phyloP scores from a whole-genome alignment of 2,113 vertebrate species.

The Oxyruncus cristatus region DNA sequence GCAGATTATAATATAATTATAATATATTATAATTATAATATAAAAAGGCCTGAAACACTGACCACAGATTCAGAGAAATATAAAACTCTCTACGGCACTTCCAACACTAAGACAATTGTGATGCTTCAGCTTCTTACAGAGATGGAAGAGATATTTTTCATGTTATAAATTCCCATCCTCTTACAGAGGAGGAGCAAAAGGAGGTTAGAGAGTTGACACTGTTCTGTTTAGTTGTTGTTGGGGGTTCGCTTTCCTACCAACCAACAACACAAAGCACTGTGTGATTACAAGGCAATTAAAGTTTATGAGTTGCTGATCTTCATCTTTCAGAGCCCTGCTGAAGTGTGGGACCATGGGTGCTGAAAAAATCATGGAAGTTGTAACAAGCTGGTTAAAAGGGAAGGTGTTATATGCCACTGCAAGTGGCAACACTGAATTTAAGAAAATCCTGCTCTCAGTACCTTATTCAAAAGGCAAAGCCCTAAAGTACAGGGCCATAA shows the following conservation, averaged over 20 bases:
- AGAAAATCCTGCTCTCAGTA: background rate
- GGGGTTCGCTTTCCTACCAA: background rate
- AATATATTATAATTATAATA: too few relatives aligned
- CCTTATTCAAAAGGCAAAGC: background rate
- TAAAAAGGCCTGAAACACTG: background rate
- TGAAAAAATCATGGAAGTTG: background rate
- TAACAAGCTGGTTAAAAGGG: background rate
- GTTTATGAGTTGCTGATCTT: background rate
- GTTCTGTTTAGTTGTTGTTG: background rate
- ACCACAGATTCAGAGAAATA: background rate
- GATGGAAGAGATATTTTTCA: background rate
- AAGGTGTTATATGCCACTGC: background rate
- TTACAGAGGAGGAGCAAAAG: background rate
- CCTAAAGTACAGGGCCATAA: background rate
- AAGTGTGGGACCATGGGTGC: background rate
- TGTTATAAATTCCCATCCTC: background rate
- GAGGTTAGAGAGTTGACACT: background rate
- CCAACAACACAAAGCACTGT: background rate
- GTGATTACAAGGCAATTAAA: background rate
- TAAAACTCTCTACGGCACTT: background rate
- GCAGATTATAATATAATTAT: background rate
- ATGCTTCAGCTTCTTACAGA: background rate
- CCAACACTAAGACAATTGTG: background rate
- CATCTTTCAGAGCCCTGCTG: background rate
- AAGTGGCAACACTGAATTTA: background rate